These are phyloP conservation scores for Calameuta filiformis DNA, from an alignment of 2,888 invertebrate species.

Conservation along the genomic window DNA sequence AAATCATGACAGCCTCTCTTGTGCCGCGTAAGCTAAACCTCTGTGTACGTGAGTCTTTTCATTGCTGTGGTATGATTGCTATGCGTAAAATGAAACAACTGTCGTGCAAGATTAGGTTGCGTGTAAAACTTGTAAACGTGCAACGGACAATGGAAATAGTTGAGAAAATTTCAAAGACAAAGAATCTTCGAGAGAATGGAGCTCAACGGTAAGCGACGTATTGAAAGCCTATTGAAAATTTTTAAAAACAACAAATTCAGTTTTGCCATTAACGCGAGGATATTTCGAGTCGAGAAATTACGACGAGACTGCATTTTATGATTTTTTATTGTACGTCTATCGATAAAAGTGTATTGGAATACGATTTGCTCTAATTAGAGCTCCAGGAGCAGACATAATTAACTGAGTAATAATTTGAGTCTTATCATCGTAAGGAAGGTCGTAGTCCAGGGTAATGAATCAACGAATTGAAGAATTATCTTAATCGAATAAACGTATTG, in stretches of 20 bases:
- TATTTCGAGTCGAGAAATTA: background rate
- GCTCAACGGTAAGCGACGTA: background rate
- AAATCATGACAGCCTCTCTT: background rate
- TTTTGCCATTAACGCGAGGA: background rate
- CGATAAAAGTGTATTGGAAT: background rate
- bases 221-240: background rate
- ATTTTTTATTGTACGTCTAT: too few species aligned
- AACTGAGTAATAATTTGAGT: background rate
- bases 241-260: background rate
- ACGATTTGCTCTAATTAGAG: background rate
- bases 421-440: background rate
- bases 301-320: too few species aligned
- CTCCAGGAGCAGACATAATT: background rate
- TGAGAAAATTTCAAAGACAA: background rate
- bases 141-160: background rate
- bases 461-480: background rate
- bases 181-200: background rate
- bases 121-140: background rate
- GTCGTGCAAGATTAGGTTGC: background rate
- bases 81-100: background rate
- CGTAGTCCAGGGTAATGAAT: background rate
- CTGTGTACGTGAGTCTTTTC: background rate
- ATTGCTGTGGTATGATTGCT: background rate
- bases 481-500: background rate
- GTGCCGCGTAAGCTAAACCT: background rate